phyloP scores from a whole-genome alignment of 2,797 vertebrate genomes.

The Argya squamiceps region DNA sequence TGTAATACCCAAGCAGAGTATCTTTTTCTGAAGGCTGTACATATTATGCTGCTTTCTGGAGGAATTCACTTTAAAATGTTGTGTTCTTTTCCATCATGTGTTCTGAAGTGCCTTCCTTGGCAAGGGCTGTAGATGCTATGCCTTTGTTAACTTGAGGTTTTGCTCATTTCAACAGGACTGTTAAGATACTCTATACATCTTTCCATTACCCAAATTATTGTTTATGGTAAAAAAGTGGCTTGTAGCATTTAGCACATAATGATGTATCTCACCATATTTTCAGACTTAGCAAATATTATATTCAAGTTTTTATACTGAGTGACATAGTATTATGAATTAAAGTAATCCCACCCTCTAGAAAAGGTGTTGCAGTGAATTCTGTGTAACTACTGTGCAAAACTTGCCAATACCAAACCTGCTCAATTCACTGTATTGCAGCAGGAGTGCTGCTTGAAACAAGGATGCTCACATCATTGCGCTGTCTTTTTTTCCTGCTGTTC shows the following conservation, averaged over 20 bases:
- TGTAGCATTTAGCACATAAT: neutral
- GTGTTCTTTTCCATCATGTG: neutral
- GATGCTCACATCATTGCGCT: accelerated
- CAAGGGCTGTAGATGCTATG: accelerated
- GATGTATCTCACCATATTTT: neutral
- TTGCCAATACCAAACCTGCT: no score
- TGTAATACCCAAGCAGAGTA: neutral
- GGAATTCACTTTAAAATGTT: neutral
- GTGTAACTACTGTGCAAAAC: no score
- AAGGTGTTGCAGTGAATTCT: no score
- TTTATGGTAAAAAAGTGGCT: neutral
- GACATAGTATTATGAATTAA: no score
- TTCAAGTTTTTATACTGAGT: neutral
- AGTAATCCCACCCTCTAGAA: no score
- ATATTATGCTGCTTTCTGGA: neutral
- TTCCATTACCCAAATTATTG: neutral
- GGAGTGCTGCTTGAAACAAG: neutral
- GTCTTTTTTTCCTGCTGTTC: neutral
- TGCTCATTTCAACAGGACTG: neutral
- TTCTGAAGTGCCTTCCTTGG: neutral
- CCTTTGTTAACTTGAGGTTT: neutral
- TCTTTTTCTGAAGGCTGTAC: neutral
- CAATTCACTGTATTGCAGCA: neutral
- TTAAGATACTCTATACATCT: neutral
- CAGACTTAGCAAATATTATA: accelerated